These are phyloP conservation scores for Harpagoxenus sublaevis DNA, from an alignment of 2,888 invertebrate species.

Conservation along the genomic window DNA sequence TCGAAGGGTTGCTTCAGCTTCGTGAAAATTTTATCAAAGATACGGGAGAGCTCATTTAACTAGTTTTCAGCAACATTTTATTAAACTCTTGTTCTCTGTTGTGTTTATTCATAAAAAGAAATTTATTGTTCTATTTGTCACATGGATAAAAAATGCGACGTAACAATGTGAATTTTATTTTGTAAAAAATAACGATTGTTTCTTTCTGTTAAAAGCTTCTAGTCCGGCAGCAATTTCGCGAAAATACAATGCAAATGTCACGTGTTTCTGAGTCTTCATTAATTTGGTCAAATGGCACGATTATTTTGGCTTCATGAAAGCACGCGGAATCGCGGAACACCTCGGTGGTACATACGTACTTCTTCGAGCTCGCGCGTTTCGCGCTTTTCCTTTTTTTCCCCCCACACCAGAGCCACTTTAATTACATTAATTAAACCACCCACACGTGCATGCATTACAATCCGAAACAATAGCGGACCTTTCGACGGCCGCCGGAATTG, in stretches of 20 bases:
- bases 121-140: slow-evolving; percentile 40
- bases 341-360: slow-evolving; percentile 29
- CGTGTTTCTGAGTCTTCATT: slow-evolving; percentile 48
- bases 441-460: slow-evolving; percentile 66
- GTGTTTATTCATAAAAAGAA: not conserved
- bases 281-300: slow-evolving; percentile 58
- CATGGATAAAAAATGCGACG: not conserved
- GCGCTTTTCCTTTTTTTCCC: slow-evolving; percentile 43
- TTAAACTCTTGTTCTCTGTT: not conserved
- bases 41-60: slow-evolving; percentile 39
- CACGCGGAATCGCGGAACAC: slow-evolving; percentile 33
- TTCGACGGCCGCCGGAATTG: slow-evolving; percentile 65
- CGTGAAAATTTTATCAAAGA: slow-evolving; percentile 67
- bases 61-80: slow-evolving; percentile 36
- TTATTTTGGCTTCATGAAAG: slow-evolving; percentile 57
- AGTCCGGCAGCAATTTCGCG: not conserved
- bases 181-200: not conserved
- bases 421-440: slow-evolving; percentile 77
- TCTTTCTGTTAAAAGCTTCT: not conserved
- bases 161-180: not conserved
- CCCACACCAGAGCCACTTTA: slow-evolving; percentile 66
- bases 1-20: slow-evolving; percentile 38
- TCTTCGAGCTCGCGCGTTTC: slow-evolving; percentile 22
- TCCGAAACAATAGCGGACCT: slow-evolving; percentile 70
- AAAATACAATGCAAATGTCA: slow-evolving; percentile 20